Conservation (phyloP, 2,888 invertebrate genomes). For the Amphipoea lucens region DNA sequence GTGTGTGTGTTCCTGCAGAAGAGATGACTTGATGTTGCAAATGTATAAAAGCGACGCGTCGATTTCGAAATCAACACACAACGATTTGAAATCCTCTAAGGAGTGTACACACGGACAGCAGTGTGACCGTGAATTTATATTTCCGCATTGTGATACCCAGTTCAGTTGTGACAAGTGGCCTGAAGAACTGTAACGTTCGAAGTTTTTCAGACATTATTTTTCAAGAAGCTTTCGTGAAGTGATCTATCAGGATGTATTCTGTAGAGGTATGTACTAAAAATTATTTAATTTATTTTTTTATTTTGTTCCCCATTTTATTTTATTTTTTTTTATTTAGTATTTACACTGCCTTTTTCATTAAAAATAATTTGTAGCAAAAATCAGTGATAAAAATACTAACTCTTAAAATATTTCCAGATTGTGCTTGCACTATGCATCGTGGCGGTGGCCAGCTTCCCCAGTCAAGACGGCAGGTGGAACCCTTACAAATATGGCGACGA, state of each 20-base stretch:
- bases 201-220: conserved; percentile 61
- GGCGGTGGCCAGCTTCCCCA: conserved; percentile 77
- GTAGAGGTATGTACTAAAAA: conserved; percentile 74
- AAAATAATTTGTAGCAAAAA: not conserved
- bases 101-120: conserved; percentile 82
- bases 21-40: conserved; percentile 87
- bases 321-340: not conserved
- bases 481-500: conserved; percentile 82
- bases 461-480: conserved; percentile 84
- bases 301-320: not conserved
- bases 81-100: conserved; percentile 87
- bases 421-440: conserved; percentile 80
- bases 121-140: conserved; percentile 81
- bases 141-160: conserved; percentile 83
- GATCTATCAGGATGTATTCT: conserved; percentile 81
- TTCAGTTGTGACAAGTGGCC: conserved; percentile 78
- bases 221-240: conserved; percentile 71
- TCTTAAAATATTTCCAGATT: conserved; percentile 73
- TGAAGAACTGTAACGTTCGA: conserved; percentile 75
- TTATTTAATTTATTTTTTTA: not conserved
- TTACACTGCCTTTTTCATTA: not conserved
- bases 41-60: conserved; percentile 88
- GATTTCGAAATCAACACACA: conserved; percentile 90
- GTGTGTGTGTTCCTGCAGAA: conserved; percentile 78
- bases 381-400: conserved; percentile 16